A percentile compares a stretch with the other conserved stretches of the same genome.
These are phyloP conservation scores for Lucinisca nassula DNA, from an alignment of 2,888 invertebrate species.

Conservation along the genomic window DNA sequence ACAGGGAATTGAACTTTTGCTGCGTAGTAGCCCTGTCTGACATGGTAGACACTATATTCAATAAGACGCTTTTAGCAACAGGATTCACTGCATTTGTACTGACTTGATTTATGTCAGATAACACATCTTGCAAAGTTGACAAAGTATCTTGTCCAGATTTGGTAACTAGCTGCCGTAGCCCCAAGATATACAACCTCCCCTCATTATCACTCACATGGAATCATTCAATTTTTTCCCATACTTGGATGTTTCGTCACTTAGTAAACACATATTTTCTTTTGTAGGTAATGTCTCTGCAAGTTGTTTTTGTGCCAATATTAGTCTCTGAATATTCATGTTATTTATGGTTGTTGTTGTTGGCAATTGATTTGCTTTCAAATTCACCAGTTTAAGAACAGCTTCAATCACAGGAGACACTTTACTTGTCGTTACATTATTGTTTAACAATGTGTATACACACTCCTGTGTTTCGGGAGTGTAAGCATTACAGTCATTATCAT, in stretches of 20 bases:
- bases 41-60: slow-evolving; percentile 43
- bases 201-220: slow-evolving; percentile 61
- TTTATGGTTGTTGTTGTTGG: slow-evolving; percentile 55
- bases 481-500: background rate
- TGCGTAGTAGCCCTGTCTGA: slow-evolving; percentile 40
- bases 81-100: slow-evolving; percentile 5
- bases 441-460: slow-evolving; percentile 51
- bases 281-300: slow-evolving; percentile 51
- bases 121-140: slow-evolving; percentile 38
- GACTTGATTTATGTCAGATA: slow-evolving; percentile 32
- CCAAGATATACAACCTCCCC: slow-evolving; percentile 47
- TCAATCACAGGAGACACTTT: slow-evolving; percentile 41
- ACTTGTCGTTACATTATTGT: slow-evolving; percentile 44
- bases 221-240: slow-evolving; percentile 59
- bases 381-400: slow-evolving; percentile 49
- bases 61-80: slow-evolving; percentile 5
- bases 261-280: slow-evolving; percentile 46
- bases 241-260: slow-evolving; percentile 62
- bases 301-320: slow-evolving; percentile 56
- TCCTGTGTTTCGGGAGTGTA: slow-evolving; percentile 46
- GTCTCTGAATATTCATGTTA: slow-evolving; percentile 58
- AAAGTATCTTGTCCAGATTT: slow-evolving; percentile 53
- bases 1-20: slow-evolving; percentile 14
- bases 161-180: slow-evolving; percentile 52
- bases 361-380: slow-evolving; percentile 39